phyloP scores from a whole-genome alignment of 2,888 invertebrate genomes.

The Leptopilina drosophilae region DNA sequence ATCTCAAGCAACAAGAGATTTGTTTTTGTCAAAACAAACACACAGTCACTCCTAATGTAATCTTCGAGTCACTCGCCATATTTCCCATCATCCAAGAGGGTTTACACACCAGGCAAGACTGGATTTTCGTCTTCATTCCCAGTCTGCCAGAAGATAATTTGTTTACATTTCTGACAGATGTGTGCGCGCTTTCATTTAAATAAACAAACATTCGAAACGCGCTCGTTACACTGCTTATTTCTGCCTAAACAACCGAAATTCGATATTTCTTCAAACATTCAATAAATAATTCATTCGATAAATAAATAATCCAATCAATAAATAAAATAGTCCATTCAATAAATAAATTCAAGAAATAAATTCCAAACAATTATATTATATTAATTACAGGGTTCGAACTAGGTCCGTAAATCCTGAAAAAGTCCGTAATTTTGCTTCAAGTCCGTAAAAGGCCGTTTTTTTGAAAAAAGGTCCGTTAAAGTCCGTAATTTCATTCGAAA shows the following conservation, averaged over 20 bases:
- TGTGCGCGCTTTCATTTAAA: constrained; percentile 24
- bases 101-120: neutral
- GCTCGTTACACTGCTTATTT: constrained; percentile 21
- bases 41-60: constrained; percentile 36
- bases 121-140: constrained; percentile 34
- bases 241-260: neutral
- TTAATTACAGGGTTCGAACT: too few species aligned
- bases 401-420: too few species aligned
- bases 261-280: neutral
- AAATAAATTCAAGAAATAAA: too few species aligned
- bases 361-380: too few species aligned
- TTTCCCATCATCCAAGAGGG: constrained; percentile 21
- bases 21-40: constrained; percentile 31
- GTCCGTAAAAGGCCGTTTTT: too few species aligned
- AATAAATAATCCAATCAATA: too few species aligned
- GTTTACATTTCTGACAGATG: constrained; percentile 29
- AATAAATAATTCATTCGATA: too few species aligned
- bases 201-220: constrained; percentile 11
- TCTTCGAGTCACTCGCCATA: constrained; percentile 27
- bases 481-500: too few species aligned
- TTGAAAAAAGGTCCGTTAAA: too few species aligned
- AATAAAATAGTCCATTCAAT: too few species aligned
- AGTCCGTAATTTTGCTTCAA: too few species aligned
- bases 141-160: constrained; percentile 12
- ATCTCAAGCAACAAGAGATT: constrained; percentile 6